phyloP scores from a whole-genome alignment of 2,888 invertebrate genomes.

The Ectemnius continuus region DNA sequence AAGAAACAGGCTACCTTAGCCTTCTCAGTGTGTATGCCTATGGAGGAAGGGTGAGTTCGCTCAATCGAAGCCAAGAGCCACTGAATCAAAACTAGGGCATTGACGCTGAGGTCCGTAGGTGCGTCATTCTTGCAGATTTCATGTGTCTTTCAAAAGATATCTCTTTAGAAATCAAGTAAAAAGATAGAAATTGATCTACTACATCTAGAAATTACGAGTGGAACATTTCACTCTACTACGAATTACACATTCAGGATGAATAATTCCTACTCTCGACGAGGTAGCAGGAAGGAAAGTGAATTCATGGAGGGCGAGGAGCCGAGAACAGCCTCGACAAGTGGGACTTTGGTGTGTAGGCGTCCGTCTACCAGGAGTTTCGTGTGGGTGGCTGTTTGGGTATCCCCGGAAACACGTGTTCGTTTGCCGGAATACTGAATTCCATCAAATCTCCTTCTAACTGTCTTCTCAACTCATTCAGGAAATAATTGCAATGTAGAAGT shows the following conservation, averaged over 20 bases:
- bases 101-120: slow-evolving; percentile 38
- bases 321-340: no score
- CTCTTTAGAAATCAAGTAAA: slow-evolving; percentile 19
- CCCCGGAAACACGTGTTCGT: slow-evolving; percentile 64
- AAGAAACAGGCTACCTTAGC: no score
- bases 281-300: no score
- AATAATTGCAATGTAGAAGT: no score
- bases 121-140: slow-evolving; percentile 41
- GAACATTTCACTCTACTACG: no score
- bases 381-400: slow-evolving; percentile 71
- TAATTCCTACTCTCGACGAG: no score
- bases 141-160: slow-evolving; percentile 34
- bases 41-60: slow-evolving; percentile 28
- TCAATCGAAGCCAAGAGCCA: slow-evolving; percentile 44
- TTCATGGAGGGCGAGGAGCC: no score
- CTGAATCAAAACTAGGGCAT: slow-evolving; percentile 52
- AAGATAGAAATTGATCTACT: slow-evolving; percentile 1
- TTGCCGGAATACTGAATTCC: slow-evolving; percentile 2
- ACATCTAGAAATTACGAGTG: neutral
- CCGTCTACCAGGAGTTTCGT: slow-evolving; percentile 61
- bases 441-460: neutral
- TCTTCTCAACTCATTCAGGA: no score
- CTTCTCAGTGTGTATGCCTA: no score
- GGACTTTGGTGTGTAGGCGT: slow-evolving; percentile 45
- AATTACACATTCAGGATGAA: no score